Percentiles rank a stretch among this genome's conserved stretches.
phyloP scores from a whole-genome alignment of 2,888 invertebrate genomes.

The Mycogona germanica region DNA sequence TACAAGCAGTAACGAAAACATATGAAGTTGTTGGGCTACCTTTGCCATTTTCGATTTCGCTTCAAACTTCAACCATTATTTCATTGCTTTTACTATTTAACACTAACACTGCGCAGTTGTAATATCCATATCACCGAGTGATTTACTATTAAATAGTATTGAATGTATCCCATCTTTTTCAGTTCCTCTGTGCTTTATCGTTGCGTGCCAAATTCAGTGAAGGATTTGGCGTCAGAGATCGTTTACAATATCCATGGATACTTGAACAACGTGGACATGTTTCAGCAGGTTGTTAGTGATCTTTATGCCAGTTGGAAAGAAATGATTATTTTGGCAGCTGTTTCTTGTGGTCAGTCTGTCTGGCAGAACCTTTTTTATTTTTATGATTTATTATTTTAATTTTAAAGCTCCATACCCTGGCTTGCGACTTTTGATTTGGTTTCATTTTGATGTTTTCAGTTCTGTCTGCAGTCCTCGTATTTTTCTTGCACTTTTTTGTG shows the following conservation, averaged over 20 bases:
- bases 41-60: no score
- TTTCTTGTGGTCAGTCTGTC: constrained; percentile 66
- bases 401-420: no score
- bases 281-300: constrained; percentile 79
- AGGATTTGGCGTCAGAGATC: constrained; percentile 49
- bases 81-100: constrained; percentile 13
- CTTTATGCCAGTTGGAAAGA: constrained; percentile 77
- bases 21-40: no score
- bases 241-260: constrained; percentile 59
- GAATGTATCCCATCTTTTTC: constrained; percentile 24
- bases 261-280: constrained; percentile 75
- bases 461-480: constrained; percentile 10
- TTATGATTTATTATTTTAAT: neutral
- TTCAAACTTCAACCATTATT: neutral
- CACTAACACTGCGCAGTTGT: no score
- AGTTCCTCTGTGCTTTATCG: constrained; percentile 69
- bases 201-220: constrained; percentile 65
- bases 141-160: neutral
- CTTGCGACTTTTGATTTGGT: neutral
- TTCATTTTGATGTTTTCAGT: constrained; percentile 27
- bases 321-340: constrained; percentile 62
- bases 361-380: neutral
- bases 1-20: no score
- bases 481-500: constrained; percentile 11
- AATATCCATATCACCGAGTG: no score